Evolutionary conservation across 2,113 vertebrate genomes (phyloP).

Genomic region (Halichoeres trimaculatus): DNA sequence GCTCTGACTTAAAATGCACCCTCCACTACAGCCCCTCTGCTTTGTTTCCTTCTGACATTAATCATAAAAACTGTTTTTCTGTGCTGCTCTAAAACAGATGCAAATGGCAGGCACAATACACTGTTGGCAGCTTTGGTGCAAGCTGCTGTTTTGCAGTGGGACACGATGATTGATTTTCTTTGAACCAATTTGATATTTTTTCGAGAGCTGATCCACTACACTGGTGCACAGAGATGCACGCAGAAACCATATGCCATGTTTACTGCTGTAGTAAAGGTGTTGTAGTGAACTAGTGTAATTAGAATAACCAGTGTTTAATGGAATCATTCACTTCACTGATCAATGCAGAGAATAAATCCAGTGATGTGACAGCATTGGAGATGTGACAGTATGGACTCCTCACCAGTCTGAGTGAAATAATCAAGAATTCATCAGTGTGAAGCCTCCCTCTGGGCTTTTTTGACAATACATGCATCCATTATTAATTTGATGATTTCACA

Average conservation of each 20-base stretch:
- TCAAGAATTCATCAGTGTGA: not conserved
- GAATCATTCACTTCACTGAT: not conserved
- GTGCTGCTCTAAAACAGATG: no score
- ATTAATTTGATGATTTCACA: not conserved
- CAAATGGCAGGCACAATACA: no score
- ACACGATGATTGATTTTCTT: no score
- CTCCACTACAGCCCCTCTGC: no score
- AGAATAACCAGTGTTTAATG: not conserved
- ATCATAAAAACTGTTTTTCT: no score
- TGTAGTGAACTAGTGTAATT: not conserved
- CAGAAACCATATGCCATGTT: not conserved
- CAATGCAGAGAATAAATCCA: not conserved
- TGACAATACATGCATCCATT: slow-evolving; percentile 8
- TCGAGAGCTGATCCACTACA: not conserved
- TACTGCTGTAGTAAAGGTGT: not conserved
- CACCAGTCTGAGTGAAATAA: not conserved
- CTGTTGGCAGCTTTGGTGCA: no score
- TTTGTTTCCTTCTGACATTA: no score
- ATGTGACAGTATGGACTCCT: not conserved
- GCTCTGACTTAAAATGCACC: no score
- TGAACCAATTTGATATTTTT: not conserved
- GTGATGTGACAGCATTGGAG: not conserved
- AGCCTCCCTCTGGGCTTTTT: not conserved
- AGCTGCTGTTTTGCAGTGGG: no score
- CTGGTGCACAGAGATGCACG: not conserved